Percentiles rank a stretch among this genome's conserved stretches.
These are phyloP conservation scores for Parotia lawesii DNA, from an alignment of 2,113 vertebrate species.

Conservation along the genomic window DNA sequence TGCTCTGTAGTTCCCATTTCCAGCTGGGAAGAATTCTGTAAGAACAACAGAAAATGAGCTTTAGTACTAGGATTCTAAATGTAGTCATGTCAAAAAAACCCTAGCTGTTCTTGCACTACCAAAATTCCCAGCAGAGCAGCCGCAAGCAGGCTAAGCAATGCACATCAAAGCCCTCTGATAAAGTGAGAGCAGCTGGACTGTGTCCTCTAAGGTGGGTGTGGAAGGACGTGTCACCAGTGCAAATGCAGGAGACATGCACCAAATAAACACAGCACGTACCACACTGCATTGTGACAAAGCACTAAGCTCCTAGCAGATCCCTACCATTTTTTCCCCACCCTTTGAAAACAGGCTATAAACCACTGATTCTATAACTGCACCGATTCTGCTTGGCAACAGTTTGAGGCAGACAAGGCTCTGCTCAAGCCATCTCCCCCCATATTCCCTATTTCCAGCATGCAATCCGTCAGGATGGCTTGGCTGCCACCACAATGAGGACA, in stretches of 20 bases:
- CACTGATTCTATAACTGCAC: too few species aligned
- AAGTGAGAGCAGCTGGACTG: background rate
- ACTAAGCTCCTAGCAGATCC: background rate
- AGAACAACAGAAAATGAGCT: background rate
- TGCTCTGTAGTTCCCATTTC: conserved; percentile 51
- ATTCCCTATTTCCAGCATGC: accelerated
- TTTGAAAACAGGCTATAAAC: background rate
- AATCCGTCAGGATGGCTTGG: background rate
- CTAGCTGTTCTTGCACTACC: background rate
- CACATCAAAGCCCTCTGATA: background rate
- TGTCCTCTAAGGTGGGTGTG: background rate
- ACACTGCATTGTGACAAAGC: background rate
- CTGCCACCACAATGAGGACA: background rate
- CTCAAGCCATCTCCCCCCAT: background rate
- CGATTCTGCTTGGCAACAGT: background rate
- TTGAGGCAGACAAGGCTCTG: background rate
- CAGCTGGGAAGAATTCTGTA: conserved; percentile 73
- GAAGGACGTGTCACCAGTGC: background rate
- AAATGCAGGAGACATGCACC: background rate
- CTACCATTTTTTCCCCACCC: accelerated
- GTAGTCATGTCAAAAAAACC: accelerated
- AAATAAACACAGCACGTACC: accelerated
- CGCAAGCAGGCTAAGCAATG: background rate
- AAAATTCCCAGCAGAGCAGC: background rate
- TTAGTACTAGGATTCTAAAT: background rate